Evolutionary conservation across 2,797 vertebrate species (phyloP).

Genomic region (Eleutherodactylus coqui): DNA sequence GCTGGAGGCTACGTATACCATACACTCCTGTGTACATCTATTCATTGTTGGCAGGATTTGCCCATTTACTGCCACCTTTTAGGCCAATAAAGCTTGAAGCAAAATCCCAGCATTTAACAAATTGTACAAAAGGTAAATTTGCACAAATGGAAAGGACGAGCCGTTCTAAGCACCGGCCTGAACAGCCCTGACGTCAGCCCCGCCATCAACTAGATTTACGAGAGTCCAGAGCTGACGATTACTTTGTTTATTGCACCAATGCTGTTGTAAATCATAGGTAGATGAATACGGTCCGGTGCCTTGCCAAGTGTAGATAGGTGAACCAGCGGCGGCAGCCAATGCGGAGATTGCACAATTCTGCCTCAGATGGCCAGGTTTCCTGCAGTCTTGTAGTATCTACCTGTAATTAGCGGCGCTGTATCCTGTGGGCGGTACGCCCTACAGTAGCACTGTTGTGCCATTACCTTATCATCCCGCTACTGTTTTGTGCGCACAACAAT

Average conservation of each 20-base stretch:
- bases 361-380: neutral
- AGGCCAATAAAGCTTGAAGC: constrained; percentile 23
- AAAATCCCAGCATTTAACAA: no score
- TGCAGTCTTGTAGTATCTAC: neutral
- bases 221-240: neutral
- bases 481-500: constrained; percentile 13
- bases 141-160: constrained; percentile 19
- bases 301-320: constrained; percentile 4
- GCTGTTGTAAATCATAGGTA: constrained; percentile 16
- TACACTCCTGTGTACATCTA: neutral
- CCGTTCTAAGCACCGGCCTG: constrained; percentile 14
- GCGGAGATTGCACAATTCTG: neutral
- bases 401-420: constrained; percentile 1
- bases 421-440: constrained; percentile 31
- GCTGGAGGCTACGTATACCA: neutral
- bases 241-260: constrained; percentile 44
- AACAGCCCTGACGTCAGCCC: constrained; percentile 42
- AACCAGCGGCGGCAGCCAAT: neutral
- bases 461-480: constrained; percentile 39
- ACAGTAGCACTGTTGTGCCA: constrained; percentile 45
- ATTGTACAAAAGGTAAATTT: no score
- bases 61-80: constrained; percentile 42
- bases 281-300: neutral
- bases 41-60: constrained; percentile 37
- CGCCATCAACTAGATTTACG: constrained; percentile 26